A percentile compares a stretch with the other conserved stretches of the same genome.
phyloP scores from a whole-genome alignment of 2,113 vertebrate genomes.

The Charina bottae region DNA sequence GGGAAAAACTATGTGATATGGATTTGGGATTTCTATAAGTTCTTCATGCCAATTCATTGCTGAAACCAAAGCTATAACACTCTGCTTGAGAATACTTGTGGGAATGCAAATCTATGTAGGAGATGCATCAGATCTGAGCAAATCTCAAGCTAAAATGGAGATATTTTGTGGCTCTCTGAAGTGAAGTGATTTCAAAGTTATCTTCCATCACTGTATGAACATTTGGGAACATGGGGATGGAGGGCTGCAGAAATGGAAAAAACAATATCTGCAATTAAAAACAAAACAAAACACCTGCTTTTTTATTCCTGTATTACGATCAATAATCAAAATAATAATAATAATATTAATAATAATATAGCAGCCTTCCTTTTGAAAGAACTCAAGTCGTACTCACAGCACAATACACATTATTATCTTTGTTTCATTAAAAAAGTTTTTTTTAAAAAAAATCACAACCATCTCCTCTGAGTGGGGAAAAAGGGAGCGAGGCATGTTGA shows the following conservation, averaged over 20 bases:
- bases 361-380: no score
- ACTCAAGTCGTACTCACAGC: no score
- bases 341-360: no score
- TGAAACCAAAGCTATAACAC: conserved; percentile 43
- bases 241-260: not conserved
- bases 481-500: no score
- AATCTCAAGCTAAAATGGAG: not conserved
- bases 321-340: no score
- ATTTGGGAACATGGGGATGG: no score
- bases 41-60: conserved; percentile 33
- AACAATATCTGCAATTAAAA: not conserved
- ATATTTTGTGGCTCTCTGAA: not conserved
- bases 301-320: no score
- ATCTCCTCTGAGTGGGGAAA: no score
- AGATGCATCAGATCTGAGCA: not conserved
- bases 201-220: not conserved
- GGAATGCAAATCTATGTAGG: not conserved
- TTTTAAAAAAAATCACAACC: no score
- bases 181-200: not conserved
- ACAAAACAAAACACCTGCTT: no score
- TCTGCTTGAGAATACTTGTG: not conserved
- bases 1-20: conserved; percentile 46
- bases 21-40: conserved; percentile 52
- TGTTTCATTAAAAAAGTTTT: no score
- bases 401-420: no score